Evolutionary conservation across 2,113 vertebrate genomes (phyloP).

Genomic region (Megalops atlanticus): DNA sequence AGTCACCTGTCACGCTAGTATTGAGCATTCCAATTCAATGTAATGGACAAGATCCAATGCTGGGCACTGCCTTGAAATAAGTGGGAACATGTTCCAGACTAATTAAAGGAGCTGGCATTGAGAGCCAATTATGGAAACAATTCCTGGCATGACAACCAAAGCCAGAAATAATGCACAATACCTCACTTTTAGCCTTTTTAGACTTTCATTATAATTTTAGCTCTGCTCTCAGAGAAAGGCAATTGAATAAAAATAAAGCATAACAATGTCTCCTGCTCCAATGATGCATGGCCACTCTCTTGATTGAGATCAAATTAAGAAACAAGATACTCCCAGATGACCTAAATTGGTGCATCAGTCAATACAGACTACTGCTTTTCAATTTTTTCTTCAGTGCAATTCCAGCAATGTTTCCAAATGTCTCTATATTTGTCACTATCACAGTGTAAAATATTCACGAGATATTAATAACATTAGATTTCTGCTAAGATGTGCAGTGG

Average conservation of each 20-base stretch:
- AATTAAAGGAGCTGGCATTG: not conserved
- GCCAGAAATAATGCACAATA: no score
- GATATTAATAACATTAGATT: not conserved
- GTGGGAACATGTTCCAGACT: no score
- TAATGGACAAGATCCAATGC: no score
- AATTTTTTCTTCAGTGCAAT: not conserved
- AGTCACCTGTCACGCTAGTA: no score
- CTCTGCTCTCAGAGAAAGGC: constrained; percentile 14
- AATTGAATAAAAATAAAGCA: not conserved
- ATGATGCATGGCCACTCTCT: constrained; percentile 1
- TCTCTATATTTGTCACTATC: constrained; percentile 14
- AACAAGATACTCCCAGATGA: not conserved
- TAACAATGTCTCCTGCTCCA: constrained; percentile 10
- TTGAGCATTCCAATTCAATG: no score
- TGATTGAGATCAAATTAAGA: constrained; percentile 26
- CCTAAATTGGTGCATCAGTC: constrained; percentile 24
- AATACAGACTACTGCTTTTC: constrained; percentile 2
- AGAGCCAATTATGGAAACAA: not conserved
- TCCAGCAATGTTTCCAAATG: constrained; percentile 4
- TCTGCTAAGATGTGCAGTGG: not conserved
- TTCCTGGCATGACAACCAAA: no score
- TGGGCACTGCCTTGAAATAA: not conserved
- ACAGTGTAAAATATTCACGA: constrained; percentile 27
- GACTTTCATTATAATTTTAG: constrained; percentile 6
- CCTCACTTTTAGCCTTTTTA: not conserved